Conservation (phyloP, 2,888 invertebrate species). For the Ennomos erosarius region DNA sequence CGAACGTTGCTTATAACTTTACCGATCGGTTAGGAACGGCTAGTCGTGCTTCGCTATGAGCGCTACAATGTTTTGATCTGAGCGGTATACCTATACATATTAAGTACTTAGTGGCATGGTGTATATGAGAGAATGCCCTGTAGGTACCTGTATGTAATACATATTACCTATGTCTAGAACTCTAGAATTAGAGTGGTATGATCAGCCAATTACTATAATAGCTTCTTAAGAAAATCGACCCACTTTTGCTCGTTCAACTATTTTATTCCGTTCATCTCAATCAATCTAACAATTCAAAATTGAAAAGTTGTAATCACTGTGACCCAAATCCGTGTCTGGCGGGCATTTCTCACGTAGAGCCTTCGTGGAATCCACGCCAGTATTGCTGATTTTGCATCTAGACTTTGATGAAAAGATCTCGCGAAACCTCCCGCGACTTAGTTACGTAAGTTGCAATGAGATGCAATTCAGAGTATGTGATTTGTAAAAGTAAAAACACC, state of each 20-base stretch:
- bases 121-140: no score
- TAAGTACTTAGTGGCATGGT: no score
- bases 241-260: background rate
- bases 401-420: conserved; percentile 38
- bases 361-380: conserved; percentile 56
- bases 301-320: conserved; percentile 19
- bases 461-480: conserved; percentile 17
- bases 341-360: conserved; percentile 52
- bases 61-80: no score
- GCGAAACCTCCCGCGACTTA: conserved; percentile 50
- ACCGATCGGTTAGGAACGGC: no score
- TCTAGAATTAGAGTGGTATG: no score
- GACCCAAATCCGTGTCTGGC: conserved; percentile 38
- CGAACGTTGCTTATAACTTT: no score
- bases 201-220: no score
- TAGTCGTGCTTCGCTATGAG: no score
- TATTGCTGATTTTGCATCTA: conserved; percentile 52
- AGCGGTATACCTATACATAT: no score
- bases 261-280: conserved; percentile 2
- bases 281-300: conserved; percentile 4
- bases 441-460: conserved; percentile 35
- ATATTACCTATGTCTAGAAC: no score
- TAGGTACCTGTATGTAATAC: no score
- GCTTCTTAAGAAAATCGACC: no score
- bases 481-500: background rate